Evolutionary conservation across 1,140 invertebrate genomes (phyloP), one percentile per base, ranked within the genome.

Genomic region (Drosophila paulistorum): DNA sequence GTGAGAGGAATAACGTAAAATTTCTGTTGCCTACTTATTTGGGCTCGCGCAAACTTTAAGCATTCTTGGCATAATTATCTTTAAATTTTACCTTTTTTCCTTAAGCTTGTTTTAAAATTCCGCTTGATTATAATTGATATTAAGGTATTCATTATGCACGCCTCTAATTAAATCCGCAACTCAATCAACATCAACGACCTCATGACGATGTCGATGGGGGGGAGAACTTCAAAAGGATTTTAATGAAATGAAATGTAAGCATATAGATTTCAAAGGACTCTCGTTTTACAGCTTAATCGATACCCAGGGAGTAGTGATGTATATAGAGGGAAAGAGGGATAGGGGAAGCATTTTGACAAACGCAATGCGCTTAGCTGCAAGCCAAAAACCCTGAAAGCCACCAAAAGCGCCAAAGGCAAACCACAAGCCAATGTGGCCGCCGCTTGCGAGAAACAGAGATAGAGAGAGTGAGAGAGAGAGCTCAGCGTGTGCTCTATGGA

Each of bases 341-440:
- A 45, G 11, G 45, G 7, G 45, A 3, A 14, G 70, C 72, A 85
- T 81, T 87, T 83, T 83, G 72, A 86, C 79, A 75, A 87, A 87
- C 76, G 79, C 83, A 79, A 79, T 89, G 67, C 77, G 76, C 71
- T 77, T 77, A 86, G 82, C 83, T 85, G 83, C 82, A 85, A 83
- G 83, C 82, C 45, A 51, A 51, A 51, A 48, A 60, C 75, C 59
- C 76, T 57, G 45, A 30, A 33, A 54, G 33, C 59, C 71, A 58
- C 41, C 7, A n/a, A 11, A 1, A 51, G 23, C 30, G 10, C 35
- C 64, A 23, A 14, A 30, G 20, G 11, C 57, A 68, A 71, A 71
- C 80, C 81, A 68, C 80, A 76, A 66, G 59, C 62, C 70, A 59
- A 65, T 85, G 42, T 54, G 41, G 45, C 62, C 33, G 17, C 17